These are phyloP conservation scores for Lingula anatina DNA, from an alignment of 2,888 invertebrate genomes.

Conservation along the genomic window DNA sequence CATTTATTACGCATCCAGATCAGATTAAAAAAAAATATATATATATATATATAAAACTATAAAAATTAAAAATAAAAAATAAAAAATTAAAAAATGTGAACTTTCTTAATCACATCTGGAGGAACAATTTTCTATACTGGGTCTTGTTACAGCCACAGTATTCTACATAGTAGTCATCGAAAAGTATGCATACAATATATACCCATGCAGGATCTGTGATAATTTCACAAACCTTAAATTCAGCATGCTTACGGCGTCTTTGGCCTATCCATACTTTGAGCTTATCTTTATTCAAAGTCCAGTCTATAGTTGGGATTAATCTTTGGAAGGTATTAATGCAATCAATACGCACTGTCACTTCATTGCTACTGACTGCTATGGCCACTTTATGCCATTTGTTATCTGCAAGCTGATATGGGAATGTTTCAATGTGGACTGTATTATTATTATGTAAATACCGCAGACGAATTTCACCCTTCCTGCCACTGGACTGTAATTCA, in stretches of 20 bases:
- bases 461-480: slow-evolving; percentile 66
- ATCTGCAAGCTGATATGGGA: slow-evolving; percentile 81
- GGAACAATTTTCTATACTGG: too few species aligned
- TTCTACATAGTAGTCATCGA: too few species aligned
- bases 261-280: slow-evolving; percentile 89
- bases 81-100: too few species aligned
- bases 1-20: too few species aligned
- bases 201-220: too few species aligned
- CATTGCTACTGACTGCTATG: slow-evolving; percentile 74
- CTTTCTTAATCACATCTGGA: too few species aligned
- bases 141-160: too few species aligned
- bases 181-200: too few species aligned
- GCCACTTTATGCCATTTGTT: slow-evolving; percentile 82
- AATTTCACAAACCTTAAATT: slow-evolving; percentile 72
- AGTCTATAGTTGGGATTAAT: slow-evolving; percentile 64
- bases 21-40: too few species aligned
- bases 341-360: slow-evolving; percentile 76
- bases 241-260: slow-evolving; percentile 76
- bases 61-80: too few species aligned
- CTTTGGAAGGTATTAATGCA: slow-evolving; percentile 81
- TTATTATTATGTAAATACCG: slow-evolving; percentile 40
- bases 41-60: too few species aligned
- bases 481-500: slow-evolving; percentile 86
- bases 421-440: slow-evolving; percentile 65
- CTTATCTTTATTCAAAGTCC: slow-evolving; percentile 58